Evolutionary conservation across 1,140 invertebrate genomes (phyloP).

Genomic region (Conus ventricosus): DNA sequence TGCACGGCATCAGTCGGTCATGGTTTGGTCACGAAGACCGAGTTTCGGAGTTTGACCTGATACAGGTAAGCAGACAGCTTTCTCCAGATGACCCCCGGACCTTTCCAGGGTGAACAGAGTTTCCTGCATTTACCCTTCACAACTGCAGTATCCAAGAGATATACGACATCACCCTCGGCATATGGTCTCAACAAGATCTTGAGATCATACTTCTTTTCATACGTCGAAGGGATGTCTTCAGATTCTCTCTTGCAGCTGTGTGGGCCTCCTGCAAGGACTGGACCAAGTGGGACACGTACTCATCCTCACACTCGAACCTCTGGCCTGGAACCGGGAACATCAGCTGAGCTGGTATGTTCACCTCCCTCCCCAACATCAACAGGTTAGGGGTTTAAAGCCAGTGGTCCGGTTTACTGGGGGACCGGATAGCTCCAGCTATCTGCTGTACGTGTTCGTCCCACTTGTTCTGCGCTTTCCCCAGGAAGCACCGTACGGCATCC

Average conservation of each 20-base stretch:
- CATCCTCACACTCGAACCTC: not conserved
- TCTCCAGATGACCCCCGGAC: not conserved
- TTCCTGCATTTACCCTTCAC: not conserved
- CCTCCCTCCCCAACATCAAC: conserved; percentile 48
- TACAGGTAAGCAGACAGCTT: not conserved
- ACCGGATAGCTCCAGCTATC: conserved; percentile 32
- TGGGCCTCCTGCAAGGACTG: not conserved
- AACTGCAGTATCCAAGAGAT: not conserved
- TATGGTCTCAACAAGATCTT: not conserved
- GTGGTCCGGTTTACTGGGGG: conserved; percentile 27
- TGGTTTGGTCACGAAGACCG: not conserved
- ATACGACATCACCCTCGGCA: not conserved
- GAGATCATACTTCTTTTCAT: conserved; percentile 18
- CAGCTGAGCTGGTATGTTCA: conserved; percentile 28
- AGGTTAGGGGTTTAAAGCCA: conserved; percentile 42
- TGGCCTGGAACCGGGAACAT: not conserved
- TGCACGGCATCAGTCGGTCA: too few relatives aligned
- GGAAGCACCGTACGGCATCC: conserved; percentile 35
- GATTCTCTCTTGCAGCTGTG: not conserved
- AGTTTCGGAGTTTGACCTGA: not conserved
- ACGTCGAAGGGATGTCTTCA: not conserved
- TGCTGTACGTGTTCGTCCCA: conserved; percentile 42
- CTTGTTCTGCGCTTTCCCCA: conserved; percentile 23
- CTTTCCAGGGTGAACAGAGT: not conserved
- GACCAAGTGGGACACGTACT: conserved; percentile 1